These are phyloP conservation scores for Diuraphis noxia DNA, from an alignment of 1,140 invertebrate genomes.

Conservation along the genomic window DNA sequence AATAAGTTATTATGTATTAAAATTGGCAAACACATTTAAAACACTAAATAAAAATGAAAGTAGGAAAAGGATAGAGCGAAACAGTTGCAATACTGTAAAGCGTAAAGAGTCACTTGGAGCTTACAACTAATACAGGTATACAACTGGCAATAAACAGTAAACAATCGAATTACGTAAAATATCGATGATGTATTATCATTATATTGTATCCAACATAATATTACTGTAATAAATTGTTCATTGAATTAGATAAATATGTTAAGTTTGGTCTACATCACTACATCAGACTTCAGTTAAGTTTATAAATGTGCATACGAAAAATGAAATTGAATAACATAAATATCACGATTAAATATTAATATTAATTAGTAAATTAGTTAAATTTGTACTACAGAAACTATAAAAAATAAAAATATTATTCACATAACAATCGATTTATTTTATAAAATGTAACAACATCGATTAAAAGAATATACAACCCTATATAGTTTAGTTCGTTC, in stretches of 20 bases:
- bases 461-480: not conserved
- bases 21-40: not conserved
- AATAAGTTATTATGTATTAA: not conserved
- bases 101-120: too few species aligned
- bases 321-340: not conserved
- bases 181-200: not conserved
- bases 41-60: slow-evolving; percentile 14
- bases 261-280: not conserved
- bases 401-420: not conserved
- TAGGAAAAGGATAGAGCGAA: not conserved
- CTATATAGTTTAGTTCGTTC: too few species aligned
- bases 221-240: not conserved
- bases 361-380: too few species aligned
- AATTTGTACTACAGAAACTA: not conserved
- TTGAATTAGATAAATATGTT: not conserved
- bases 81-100: not conserved
- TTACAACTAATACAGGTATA: not conserved
- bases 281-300: not conserved
- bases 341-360: not conserved
- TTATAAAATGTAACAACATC: not conserved
- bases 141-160: not conserved
- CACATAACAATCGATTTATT: not conserved
- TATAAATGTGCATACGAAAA: not conserved
- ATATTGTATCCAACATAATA: not conserved
- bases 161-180: not conserved